A percentile compares a stretch with the other conserved stretches of the same genome.
Evolutionary conservation across 2,888 invertebrate species (phyloP).

Genomic region (Pilophorus perplexus): DNA sequence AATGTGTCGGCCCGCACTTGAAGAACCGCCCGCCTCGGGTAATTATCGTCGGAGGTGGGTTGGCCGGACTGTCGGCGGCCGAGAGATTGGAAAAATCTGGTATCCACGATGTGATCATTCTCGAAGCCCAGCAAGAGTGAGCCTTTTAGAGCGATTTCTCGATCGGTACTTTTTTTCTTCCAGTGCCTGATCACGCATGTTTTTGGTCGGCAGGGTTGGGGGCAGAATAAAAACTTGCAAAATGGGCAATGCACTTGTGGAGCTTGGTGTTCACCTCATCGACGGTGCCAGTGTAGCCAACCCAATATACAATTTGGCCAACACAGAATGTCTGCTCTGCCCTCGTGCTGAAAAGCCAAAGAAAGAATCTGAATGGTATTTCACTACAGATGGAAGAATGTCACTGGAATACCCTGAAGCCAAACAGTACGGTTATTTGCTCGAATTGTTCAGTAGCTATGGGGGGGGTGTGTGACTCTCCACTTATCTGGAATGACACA

Average conservation of each 20-base stretch:
- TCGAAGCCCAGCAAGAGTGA: conserved; percentile 34
- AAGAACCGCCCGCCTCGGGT: conserved; percentile 15
- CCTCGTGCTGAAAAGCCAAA: not conserved
- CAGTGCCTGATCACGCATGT: not conserved
- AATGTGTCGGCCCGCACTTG: conserved; percentile 26
- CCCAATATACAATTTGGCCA: conserved; percentile 33
- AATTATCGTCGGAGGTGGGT: conserved; percentile 21
- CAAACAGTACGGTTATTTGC: conserved; percentile 1
- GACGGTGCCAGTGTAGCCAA: conserved; percentile 38
- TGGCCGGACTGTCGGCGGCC: conserved; percentile 32
- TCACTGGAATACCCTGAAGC: conserved; percentile 8
- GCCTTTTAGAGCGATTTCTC: not conserved
- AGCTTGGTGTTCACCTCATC: conserved; percentile 31
- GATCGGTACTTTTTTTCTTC: not conserved
- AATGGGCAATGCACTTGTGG: conserved; percentile 26
- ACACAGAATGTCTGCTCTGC: conserved; percentile 29
- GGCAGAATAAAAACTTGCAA: conserved; percentile 34
- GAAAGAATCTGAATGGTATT: conserved; percentile 18
- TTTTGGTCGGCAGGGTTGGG: conserved; percentile 4
- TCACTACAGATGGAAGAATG: conserved; percentile 30
- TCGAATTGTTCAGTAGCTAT: too few relatives aligned
- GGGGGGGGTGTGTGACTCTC: too few relatives aligned
- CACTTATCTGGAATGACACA: too few relatives aligned
- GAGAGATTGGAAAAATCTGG: conserved; percentile 24
- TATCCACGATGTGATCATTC: conserved; percentile 29